Evolutionary conservation across 2,113 vertebrate species (phyloP).

Genomic region (Hymenochirus boettgeri): DNA sequence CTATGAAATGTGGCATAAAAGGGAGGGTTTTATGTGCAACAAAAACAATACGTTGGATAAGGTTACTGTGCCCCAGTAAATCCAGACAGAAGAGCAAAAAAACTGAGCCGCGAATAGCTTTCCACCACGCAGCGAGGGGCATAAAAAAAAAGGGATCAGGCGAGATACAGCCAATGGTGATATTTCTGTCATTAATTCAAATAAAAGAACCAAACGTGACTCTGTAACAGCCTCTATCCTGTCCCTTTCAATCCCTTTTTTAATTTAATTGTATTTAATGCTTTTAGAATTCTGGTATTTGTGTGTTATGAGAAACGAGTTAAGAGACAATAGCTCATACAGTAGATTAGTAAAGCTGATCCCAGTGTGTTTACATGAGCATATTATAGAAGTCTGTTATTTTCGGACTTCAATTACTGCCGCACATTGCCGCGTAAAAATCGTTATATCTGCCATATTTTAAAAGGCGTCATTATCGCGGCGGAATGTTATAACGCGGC

Average conservation of each 20-base stretch:
- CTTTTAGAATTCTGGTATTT: no score
- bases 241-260: slow-evolving; percentile 33
- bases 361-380: no score
- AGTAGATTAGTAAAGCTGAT: no score
- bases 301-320: no score
- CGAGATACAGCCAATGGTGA: slow-evolving; percentile 35
- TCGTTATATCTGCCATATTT: no score
- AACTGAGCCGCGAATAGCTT: slow-evolving; percentile 38
- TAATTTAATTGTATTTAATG: slow-evolving; percentile 39
- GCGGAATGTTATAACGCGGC: no score
- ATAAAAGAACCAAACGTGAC: slow-evolving; percentile 16
- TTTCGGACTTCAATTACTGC: no score
- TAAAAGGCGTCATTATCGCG: no score
- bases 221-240: slow-evolving; percentile 18
- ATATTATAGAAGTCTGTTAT: no score
- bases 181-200: slow-evolving; percentile 7
- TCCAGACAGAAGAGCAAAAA: slow-evolving; percentile 12
- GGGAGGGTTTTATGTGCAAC: slow-evolving; percentile 50
- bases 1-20: slow-evolving; percentile 44
- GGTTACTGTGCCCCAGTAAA: slow-evolving; percentile 42
- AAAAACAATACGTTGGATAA: slow-evolving; percentile 47
- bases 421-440: no score
- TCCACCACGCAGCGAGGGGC: slow-evolving; percentile 34
- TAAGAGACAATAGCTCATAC: no score
- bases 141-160: slow-evolving; percentile 42